These are phyloP conservation scores for Scleropages formosus DNA, from an alignment of 2,797 vertebrate genomes.

Conservation along the genomic window DNA sequence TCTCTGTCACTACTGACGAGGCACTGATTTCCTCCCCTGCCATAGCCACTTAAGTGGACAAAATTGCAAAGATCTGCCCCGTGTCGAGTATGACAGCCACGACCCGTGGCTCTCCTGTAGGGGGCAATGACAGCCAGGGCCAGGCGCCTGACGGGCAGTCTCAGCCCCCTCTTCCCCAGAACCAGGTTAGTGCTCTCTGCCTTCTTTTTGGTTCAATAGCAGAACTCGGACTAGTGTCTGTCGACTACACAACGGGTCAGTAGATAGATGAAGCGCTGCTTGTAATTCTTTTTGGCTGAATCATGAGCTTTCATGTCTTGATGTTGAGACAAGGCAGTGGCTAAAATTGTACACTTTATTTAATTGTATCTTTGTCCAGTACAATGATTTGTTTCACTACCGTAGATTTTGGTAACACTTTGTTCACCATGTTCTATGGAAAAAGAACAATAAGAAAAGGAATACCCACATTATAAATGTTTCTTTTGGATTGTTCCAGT, in stretches of 20 bases:
- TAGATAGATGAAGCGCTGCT: too few relatives aligned
- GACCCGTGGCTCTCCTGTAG: constrained; percentile 99
- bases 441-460: too few relatives aligned
- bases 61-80: constrained; percentile 99
- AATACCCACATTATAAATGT: too few relatives aligned
- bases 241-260: not conserved
- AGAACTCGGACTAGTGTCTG: not conserved
- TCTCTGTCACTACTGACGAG: constrained; percentile 91
- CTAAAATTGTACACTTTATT: too few relatives aligned
- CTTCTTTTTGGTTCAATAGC: not conserved
- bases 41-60: constrained; percentile 98
- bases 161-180: constrained; percentile 97
- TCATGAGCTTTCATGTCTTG: too few relatives aligned
- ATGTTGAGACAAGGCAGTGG: too few relatives aligned
- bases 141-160: constrained; percentile 98
- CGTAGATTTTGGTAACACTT: too few relatives aligned
- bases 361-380: too few relatives aligned
- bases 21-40: constrained; percentile 95
- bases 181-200: constrained; percentile 84
- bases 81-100: constrained; percentile 99
- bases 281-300: too few relatives aligned
- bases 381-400: too few relatives aligned
- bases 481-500: too few relatives aligned
- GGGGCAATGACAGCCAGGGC: constrained; percentile 97
- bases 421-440: too few relatives aligned